Base-by-base conservation (phyloP, 2,113 vertebrate species). In the Bubalus kerabau region DNA sequence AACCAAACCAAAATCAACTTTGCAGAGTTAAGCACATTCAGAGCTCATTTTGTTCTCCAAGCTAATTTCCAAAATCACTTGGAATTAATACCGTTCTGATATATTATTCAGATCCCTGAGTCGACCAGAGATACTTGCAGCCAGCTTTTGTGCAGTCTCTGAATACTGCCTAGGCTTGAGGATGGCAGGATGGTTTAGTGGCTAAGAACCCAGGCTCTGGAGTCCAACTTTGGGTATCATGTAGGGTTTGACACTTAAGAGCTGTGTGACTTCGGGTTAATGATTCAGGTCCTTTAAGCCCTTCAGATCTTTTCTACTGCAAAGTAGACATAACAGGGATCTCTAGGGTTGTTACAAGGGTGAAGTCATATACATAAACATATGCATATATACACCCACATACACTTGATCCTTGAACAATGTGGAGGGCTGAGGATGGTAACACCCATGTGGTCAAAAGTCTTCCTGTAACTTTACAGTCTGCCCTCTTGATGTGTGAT, bases 61-160 rank as follows among this genome's bases (percentile, higher is more conserved):
- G 13, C 74, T 93, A 50, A 54, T 94, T 96, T 96, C 83, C 50
- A 54, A 92, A 93, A 90, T 56, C 5, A 50, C 91, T 96, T 90
- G 52, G 36, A 64, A 71, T 96, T 87, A 89, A 56, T 95, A 87
- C 36, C 82, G 1, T 96, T 93, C 84, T 96, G 64, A 90, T 93
- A 96, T 84, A 84, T 90, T 84, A 96, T 83, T 85, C 46, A 96
- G 88, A 93, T 85, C 88, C 24, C 24, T 56, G 23, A 83, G 81
- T 57, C 46, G 3, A 54, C 5, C 40, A 80, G 67, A 96, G 54
- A 40, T 52, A 52, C 17, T 74, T 43, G 24, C 24, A 56, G 28
- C 28, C 23, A 95, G 54, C 26, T 85, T 90, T 43, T 43, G 40
- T 81, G n/a, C 21, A 13, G 1, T 40, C 23, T 84, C 26, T 91